phyloP scores from a whole-genome alignment of 2,797 vertebrate species.

The Anableps anableps region DNA sequence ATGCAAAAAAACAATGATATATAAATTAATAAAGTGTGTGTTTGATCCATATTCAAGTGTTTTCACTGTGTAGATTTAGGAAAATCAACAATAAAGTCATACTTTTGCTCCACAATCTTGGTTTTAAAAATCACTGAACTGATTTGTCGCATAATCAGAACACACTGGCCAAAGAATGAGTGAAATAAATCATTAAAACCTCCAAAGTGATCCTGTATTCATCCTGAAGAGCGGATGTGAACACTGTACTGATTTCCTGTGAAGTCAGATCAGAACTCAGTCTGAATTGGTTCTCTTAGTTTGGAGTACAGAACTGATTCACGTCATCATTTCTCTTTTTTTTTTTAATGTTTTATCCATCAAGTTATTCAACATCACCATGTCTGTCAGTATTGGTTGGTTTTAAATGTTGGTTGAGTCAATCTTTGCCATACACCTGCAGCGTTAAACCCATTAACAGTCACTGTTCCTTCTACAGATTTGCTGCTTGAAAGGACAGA shows the following conservation, averaged over 20 bases:
- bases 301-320: background rate
- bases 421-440: background rate
- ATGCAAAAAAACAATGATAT: background rate
- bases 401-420: background rate
- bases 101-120: background rate
- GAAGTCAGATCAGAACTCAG: background rate
- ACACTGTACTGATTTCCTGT: background rate
- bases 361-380: background rate
- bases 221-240: background rate
- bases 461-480: conserved; percentile 81
- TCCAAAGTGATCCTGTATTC: background rate
- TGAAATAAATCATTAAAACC: background rate
- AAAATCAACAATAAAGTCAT: background rate
- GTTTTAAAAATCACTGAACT: background rate
- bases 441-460: background rate
- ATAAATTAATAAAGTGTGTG: background rate
- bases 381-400: background rate
- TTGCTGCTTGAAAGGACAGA: conserved; percentile 91
- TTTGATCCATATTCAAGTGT: background rate
- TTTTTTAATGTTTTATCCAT: background rate
- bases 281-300: background rate
- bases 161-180: background rate
- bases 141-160: background rate
- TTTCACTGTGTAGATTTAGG: background rate
- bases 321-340: background rate